Conservation (phyloP, 2,113 vertebrate genomes). For the Cynocephalus volans region DNA sequence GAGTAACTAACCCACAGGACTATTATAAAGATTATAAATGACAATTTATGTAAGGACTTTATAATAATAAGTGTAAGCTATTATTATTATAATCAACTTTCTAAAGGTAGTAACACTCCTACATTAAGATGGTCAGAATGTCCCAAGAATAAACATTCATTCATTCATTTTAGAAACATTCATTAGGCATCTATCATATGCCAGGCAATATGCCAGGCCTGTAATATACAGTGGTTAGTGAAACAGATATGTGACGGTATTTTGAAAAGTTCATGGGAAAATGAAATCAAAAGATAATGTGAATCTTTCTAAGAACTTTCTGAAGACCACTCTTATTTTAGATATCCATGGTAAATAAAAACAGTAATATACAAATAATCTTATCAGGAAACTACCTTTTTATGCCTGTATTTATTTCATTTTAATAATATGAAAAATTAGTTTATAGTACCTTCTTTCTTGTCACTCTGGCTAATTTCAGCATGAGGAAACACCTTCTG, state of each 20-base stretch:
- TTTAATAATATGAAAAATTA: constrained; percentile 63
- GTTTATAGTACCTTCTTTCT: constrained; percentile 91
- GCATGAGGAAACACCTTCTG: constrained; percentile 98
- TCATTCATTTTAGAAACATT: constrained; percentile 25
- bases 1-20: neutral
- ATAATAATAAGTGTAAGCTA: constrained; percentile 40
- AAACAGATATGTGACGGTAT: neutral
- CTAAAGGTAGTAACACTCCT: constrained; percentile 30
- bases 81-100: constrained; percentile 33
- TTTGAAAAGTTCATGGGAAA: no score
- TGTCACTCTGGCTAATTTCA: constrained; percentile 93
- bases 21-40: constrained; percentile 15
- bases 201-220: neutral
- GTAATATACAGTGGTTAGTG: constrained; percentile 11
- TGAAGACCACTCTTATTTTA: neutral
- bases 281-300: no score
- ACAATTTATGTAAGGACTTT: constrained; percentile 25
- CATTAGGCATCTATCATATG: constrained; percentile 19
- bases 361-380: constrained; percentile 31
- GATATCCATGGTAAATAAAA: constrained; percentile 2
- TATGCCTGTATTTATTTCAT: constrained; percentile 12
- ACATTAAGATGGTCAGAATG: constrained; percentile 18
- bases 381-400: constrained; percentile 38
- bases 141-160: constrained; percentile 26
- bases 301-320: no score